phyloP scores from a whole-genome alignment of 1,140 invertebrate genomes.

The Caerostris darwini region DNA sequence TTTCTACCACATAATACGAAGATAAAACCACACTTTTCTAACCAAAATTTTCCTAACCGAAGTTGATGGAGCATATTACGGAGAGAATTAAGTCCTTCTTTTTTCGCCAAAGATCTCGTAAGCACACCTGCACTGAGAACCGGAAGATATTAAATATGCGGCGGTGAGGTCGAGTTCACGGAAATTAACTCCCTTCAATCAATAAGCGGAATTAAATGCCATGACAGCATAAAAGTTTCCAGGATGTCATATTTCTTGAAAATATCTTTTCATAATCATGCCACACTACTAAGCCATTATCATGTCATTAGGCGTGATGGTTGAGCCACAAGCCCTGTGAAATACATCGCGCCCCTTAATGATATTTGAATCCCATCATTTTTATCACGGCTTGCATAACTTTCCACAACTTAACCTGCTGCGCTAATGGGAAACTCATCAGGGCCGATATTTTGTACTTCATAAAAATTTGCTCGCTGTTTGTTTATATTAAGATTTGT shows the following conservation, averaged over 20 bases:
- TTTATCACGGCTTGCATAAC: constrained; percentile 11
- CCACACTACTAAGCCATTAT: constrained; percentile 38
- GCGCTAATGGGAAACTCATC: neutral
- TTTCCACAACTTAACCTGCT: neutral
- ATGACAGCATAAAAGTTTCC: constrained; percentile 19
- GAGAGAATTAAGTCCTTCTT: too few species aligned
- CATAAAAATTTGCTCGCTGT: neutral
- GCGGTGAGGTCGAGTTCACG: too few species aligned
- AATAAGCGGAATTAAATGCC: constrained; percentile 46
- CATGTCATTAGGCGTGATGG: constrained; percentile 40
- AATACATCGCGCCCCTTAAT: constrained; percentile 2
- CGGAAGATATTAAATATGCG: too few species aligned
- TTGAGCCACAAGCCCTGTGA: neutral
- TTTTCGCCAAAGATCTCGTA: neutral
- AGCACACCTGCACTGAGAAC: too few species aligned
- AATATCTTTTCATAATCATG: constrained; percentile 38
- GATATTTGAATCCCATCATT: constrained; percentile 33
- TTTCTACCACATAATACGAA: too few species aligned
- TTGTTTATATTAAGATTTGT: neutral
- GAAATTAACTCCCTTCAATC: constrained; percentile 44
- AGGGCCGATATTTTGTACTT: neutral
- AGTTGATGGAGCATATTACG: too few species aligned
- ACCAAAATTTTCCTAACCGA: too few species aligned
- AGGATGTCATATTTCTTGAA: constrained; percentile 31
- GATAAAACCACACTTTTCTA: too few species aligned